Evolutionary conservation across 2,113 vertebrate species (phyloP).

Genomic region (Grus americana): DNA sequence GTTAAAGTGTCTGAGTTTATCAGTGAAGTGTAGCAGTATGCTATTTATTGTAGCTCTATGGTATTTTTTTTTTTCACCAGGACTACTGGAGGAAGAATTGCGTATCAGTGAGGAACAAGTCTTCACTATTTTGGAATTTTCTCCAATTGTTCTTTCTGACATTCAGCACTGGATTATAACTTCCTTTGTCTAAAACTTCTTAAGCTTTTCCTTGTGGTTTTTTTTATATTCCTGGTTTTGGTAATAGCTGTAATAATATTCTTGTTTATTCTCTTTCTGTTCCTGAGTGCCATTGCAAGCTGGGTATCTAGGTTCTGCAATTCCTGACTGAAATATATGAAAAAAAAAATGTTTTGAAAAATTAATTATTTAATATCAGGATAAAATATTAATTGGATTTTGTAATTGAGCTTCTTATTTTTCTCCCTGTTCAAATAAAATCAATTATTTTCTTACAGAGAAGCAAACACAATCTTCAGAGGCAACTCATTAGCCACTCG

Average conservation of each 20-base stretch:
- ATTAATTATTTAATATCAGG: neutral
- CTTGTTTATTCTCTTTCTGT: neutral
- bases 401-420: neutral
- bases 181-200: neutral
- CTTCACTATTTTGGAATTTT: neutral
- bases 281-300: neutral
- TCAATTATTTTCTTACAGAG: conserved; percentile 75
- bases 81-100: neutral
- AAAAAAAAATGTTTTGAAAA: neutral
- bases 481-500: conserved; percentile 95
- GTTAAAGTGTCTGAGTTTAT: neutral
- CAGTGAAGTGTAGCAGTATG: neutral
- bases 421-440: neutral
- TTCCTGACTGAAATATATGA: neutral
- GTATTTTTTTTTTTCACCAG: neutral
- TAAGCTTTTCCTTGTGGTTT: neutral
- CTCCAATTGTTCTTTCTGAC: neutral
- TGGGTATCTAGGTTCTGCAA: neutral
- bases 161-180: neutral
- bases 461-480: conserved; percentile 97
- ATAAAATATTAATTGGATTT: neutral
- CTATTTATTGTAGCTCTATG: neutral
- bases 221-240: neutral
- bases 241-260: neutral
- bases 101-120: neutral